Evolutionary conservation across 2,797 vertebrate genomes (phyloP).

Genomic region (Momotus momota): DNA sequence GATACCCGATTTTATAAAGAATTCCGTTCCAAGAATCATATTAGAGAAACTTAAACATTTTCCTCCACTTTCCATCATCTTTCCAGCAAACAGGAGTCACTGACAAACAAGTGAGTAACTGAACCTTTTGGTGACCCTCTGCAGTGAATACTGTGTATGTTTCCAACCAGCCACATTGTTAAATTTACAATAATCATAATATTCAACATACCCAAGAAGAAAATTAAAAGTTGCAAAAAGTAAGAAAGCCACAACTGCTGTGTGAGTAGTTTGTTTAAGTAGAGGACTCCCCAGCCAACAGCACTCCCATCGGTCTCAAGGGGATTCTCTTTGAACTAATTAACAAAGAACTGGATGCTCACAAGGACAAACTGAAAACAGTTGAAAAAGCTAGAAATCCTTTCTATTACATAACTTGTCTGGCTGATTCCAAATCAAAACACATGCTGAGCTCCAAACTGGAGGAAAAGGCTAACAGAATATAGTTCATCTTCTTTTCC

Average conservation of each 20-base stretch:
- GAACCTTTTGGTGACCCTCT: background rate
- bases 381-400: background rate
- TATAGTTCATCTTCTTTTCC: background rate
- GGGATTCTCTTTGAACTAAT: background rate
- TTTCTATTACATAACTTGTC: background rate
- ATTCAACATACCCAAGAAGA: background rate
- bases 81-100: background rate
- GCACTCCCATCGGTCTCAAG: background rate
- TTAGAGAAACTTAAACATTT: background rate
- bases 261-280: background rate
- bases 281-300: background rate
- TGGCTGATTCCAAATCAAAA: conserved; percentile 24
- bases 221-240: background rate
- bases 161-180: background rate
- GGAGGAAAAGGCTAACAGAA: background rate
- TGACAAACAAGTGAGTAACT: background rate
- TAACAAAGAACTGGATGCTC: background rate
- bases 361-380: background rate
- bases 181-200: background rate
- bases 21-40: background rate
- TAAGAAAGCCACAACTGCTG: background rate
- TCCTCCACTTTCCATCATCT: background rate
- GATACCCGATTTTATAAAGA: background rate
- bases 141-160: background rate
- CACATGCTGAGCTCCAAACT: background rate